Base-by-base conservation (phyloP, 2,888 invertebrate species). In the Campopleginae sp. region DNA sequence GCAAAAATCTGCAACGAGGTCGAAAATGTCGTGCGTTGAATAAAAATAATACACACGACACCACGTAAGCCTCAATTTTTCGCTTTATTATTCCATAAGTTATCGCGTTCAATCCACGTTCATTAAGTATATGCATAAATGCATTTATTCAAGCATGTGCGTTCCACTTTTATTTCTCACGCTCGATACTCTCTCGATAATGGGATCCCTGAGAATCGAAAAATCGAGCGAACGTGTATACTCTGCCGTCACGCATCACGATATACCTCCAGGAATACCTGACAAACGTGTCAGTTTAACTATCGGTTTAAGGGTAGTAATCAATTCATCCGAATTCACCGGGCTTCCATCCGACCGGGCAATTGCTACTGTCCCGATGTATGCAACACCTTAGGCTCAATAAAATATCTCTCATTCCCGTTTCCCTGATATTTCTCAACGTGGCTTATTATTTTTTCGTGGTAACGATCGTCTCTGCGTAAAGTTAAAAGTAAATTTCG, bases 281-380 rank as follows among this genome's bases (percentile, higher is more conserved):
- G 78, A 70, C 78, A 46, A n/a, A 14, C 72, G 65, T 65, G 65
- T 61, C 48, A 72, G 72, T 80, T 54, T 79, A 85, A 78, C 85
- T 75, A 66, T 51, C 54, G 81, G 85, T 78, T 85, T 68, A 81
- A 79, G 80, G 81, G 84, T 84, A 81, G 84, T 72, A 74, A 84
- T 84, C 81, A 81, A 81, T 84, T 78, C 77, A 81, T 78, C 70
- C 58, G 74, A 68, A 74, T 61, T 48, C 77, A 71, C 44, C 12
- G 46, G 51, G 70, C 63, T 79, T 70, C 63, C 80, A 72, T 84
- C 72, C 75, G 77, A 81, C 80, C 63, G 74, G 74, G 77, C 80
- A 81, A 84, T 84, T 84, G 81, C 74, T 81, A 77, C 84, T 48
- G 77, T 33, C 19, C 12, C 23, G 23, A 38, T 48, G 38, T 27